Conservation (phyloP, 2,888 invertebrate species). For the Cephus nigrinus region DNA sequence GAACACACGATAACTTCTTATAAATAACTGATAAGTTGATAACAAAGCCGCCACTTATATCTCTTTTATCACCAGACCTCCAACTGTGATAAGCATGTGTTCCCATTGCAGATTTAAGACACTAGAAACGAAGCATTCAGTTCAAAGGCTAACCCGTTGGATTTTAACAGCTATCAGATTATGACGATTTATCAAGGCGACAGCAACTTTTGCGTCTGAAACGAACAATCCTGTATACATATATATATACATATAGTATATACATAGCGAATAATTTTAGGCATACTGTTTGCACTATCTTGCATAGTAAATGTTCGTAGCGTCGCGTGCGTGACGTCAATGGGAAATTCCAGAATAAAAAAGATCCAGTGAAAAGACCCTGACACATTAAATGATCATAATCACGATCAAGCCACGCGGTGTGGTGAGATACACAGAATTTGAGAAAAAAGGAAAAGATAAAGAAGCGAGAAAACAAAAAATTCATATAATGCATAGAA, state of each 20-base stretch:
- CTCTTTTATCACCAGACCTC: neutral
- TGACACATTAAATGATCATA: neutral
- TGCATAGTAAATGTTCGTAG: constrained; percentile 42
- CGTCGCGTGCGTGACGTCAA: neutral
- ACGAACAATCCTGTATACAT: neutral
- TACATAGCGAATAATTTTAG: constrained; percentile 37
- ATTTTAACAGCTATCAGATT: neutral
- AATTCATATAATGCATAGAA: neutral
- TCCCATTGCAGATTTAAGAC: neutral
- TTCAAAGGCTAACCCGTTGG: neutral
- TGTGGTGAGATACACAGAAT: neutral
- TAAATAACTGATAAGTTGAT: constrained; percentile 1
- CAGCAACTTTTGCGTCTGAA: neutral
- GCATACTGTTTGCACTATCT: constrained; percentile 54
- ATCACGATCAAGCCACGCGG: neutral
- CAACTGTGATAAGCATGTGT: neutral
- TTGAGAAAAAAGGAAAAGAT: neutral
- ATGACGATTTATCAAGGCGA: neutral
- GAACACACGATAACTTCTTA: neutral
- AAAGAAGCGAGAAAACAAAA: neutral
- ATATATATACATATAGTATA: neutral
- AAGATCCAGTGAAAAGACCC: neutral
- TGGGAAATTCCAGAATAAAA: neutral
- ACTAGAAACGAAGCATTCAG: neutral
- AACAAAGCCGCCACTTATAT: neutral